Conservation (phyloP, 2,888 invertebrate genomes). For the Tryphoninae sp. region DNA sequence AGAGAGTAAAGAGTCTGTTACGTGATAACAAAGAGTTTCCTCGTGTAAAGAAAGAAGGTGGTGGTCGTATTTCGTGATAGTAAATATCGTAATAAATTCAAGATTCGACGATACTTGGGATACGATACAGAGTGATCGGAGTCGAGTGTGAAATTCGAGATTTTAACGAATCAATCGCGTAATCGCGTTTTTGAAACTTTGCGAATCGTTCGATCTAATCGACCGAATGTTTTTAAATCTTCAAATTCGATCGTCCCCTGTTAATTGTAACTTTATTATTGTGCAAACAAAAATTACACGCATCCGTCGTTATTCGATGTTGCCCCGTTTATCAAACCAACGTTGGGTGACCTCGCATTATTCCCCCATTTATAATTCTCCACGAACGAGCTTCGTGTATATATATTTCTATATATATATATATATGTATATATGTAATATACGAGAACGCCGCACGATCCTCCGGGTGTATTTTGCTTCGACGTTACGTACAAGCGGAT, state of each 20-base stretch:
- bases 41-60: neutral
- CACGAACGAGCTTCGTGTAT: neutral
- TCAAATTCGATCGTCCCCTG: neutral
- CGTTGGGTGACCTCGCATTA: neutral
- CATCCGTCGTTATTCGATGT: constrained; percentile 22
- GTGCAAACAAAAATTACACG: constrained; percentile 1
- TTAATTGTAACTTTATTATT: no score
- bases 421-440: constrained; percentile 4
- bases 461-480: constrained; percentile 49
- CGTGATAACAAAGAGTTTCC: constrained; percentile 71
- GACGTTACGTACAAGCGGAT: constrained; percentile 53
- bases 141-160: constrained; percentile 81
- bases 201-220: constrained; percentile 65
- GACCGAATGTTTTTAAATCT: neutral
- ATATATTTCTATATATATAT: neutral
- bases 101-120: constrained; percentile 48
- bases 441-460: constrained; percentile 64
- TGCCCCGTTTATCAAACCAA: neutral
- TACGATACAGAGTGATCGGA: constrained; percentile 73
- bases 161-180: constrained; percentile 62
- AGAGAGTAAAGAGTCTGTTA: neutral
- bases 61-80: constrained; percentile 68
- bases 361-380: neutral
- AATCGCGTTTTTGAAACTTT: constrained; percentile 63
- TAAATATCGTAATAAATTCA: constrained; percentile 33